These are phyloP conservation scores for Catocala nupta DNA, from an alignment of 2,888 invertebrate species.

Conservation along the genomic window DNA sequence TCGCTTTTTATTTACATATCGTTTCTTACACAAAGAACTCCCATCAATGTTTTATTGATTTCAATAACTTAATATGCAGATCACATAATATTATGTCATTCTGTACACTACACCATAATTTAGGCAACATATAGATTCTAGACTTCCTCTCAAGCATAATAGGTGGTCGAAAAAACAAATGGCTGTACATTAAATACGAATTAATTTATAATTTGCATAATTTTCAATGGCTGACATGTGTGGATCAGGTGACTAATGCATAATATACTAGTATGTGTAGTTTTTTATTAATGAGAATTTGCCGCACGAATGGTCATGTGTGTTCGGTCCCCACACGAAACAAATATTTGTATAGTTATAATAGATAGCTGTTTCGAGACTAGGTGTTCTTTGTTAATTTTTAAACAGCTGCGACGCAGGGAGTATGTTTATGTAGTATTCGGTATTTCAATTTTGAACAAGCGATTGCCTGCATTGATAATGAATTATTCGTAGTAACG, in stretches of 20 bases:
- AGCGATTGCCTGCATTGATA: too few species aligned
- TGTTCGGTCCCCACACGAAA: too few species aligned
- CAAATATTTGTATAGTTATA: too few species aligned
- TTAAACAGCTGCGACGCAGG: too few species aligned
- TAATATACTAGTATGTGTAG: background rate
- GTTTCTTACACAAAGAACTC: slow-evolving; percentile 36
- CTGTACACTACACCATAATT: slow-evolving; percentile 30
- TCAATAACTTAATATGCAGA: slow-evolving; percentile 39
- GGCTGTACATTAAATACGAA: slow-evolving; percentile 31
- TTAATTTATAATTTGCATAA: slow-evolving; percentile 50
- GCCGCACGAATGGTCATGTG: too few species aligned
- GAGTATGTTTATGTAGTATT: too few species aligned
- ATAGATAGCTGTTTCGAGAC: too few species aligned
- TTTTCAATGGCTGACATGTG: slow-evolving; percentile 32
- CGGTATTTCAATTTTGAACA: too few species aligned
- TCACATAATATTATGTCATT: slow-evolving; percentile 42
- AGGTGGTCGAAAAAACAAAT: slow-evolving; percentile 39
- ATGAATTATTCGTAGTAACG: too few species aligned
- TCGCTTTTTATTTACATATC: slow-evolving; percentile 33
- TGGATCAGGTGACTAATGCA: slow-evolving; percentile 25
- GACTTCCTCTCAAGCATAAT: slow-evolving; percentile 40
- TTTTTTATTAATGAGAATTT: too few species aligned
- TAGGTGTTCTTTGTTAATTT: too few species aligned
- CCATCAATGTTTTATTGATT: slow-evolving; percentile 26
- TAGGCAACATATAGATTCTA: slow-evolving; percentile 46